A percentile compares a stretch with the other conserved stretches of the same genome.
Conservation (phyloP, 2,888 invertebrate genomes). For the Rugalucina vietnamica region DNA sequence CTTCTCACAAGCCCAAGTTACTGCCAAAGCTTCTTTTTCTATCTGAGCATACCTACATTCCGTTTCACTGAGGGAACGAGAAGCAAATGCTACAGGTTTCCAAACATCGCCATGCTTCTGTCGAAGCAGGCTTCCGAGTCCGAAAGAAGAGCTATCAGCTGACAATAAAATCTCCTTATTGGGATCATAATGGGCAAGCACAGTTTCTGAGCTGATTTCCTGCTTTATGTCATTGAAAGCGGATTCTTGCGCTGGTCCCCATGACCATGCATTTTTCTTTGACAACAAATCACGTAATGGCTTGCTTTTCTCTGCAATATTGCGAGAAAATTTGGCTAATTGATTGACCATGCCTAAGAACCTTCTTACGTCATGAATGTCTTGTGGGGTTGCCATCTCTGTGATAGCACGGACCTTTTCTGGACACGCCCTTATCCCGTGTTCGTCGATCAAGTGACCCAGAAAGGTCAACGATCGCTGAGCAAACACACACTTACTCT, state of each 20-base stretch:
- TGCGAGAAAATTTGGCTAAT: slow-evolving; percentile 28
- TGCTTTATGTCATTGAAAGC: slow-evolving; percentile 16
- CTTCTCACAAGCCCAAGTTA: slow-evolving; percentile 35
- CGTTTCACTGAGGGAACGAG: background rate
- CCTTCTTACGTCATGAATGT: background rate
- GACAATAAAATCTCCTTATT: background rate
- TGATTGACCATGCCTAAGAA: slow-evolving; percentile 56
- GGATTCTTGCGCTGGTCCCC: slow-evolving; percentile 12
- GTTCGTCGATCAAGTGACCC: slow-evolving; percentile 35
- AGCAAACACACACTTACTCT: slow-evolving; percentile 55
- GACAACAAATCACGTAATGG: slow-evolving; percentile 33
- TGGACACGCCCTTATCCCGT: slow-evolving; percentile 1
- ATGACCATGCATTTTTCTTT: slow-evolving; percentile 32
- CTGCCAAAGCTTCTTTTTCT: background rate
- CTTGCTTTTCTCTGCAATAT: slow-evolving; percentile 34
- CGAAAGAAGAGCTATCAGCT: background rate
- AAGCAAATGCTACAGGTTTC: background rate
- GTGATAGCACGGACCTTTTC: background rate
- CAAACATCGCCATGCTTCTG: background rate
- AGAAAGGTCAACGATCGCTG: slow-evolving; percentile 35
- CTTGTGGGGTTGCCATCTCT: background rate
- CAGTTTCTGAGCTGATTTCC: background rate
- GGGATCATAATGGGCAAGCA: background rate
- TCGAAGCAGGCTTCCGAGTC: background rate
- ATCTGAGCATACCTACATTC: background rate